Conservation (phyloP, 53 echinoderm and acorn worm genomes). For the Mesocentrotus franciscanus region DNA sequence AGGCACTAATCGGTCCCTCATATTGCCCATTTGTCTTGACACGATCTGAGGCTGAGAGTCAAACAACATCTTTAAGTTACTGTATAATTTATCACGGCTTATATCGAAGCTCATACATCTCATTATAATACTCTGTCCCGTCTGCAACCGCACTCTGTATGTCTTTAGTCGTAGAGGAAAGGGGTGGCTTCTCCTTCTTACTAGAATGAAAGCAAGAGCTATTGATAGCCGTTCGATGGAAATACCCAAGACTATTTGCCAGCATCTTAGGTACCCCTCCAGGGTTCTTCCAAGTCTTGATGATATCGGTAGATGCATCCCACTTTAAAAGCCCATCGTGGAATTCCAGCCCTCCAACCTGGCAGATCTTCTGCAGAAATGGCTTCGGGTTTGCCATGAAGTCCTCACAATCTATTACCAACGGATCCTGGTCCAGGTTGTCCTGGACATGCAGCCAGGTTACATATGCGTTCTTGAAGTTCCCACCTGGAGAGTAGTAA, state of each 20-base stretch:
- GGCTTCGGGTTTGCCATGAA: slow-evolving; percentile 46
- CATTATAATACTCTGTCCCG: neutral
- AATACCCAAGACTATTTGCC: neutral
- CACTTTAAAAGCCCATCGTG: slow-evolving; percentile 25
- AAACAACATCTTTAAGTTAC: no score
- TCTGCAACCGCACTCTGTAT: neutral
- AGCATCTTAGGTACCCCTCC: neutral
- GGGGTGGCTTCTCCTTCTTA: neutral
- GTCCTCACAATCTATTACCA: slow-evolving; percentile 33
- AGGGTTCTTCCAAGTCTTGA: slow-evolving; percentile 36
- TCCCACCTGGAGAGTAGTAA: neutral
- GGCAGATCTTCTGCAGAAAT: slow-evolving; percentile 47
- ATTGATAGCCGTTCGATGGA: neutral
- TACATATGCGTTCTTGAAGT: neutral
- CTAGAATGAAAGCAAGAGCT: neutral
- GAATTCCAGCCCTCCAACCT: slow-evolving; percentile 42
- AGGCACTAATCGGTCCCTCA: no score
- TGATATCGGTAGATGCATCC: slow-evolving; percentile 31
- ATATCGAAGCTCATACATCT: slow-evolving; percentile 17
- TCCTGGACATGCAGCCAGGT: slow-evolving; percentile 1
- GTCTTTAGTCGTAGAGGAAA: neutral
- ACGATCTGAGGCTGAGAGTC: no score
- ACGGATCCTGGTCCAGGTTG: slow-evolving; percentile 24
- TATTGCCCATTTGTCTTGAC: no score
- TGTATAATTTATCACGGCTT: no score